Base-by-base conservation (phyloP, 2,113 vertebrate species). In the Rhinopomastus cyanomelas region DNA sequence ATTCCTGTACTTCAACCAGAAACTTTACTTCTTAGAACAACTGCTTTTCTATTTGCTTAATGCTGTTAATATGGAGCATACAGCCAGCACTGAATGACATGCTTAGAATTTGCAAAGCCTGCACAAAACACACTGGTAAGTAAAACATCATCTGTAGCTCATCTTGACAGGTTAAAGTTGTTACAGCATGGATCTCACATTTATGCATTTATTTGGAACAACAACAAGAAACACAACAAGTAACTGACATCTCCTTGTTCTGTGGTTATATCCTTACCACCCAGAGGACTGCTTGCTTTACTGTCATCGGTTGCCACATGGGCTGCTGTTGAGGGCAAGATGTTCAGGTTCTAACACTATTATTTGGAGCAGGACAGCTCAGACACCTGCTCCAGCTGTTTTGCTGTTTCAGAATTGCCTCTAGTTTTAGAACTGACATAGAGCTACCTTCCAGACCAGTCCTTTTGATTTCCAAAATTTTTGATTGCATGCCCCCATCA, bases 121-220 rank as follows among this genome's bases (percentile, higher is more conserved):
- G 60, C 60, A 57, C 37, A 53, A 81, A 88, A 71, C 48, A 46
- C 29, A n/a, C 4, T 37, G 34, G 46, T 56, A 66, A 44, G 3
- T 60, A 79, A 67, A 77, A 59, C 16, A 49, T 72, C 37, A 42
- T 61, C 74, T 91, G 61, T 52, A 60, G 62, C 48, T 87, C 52
- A 42, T 65, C 49, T 20, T 79, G 36, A 51, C 8, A 34, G 44
- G 18, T 80, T 57, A 26, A 61, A 53, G 44, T 81, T 69, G 68
- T 85, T 91, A 32, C 15, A 55, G 19, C 29, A 57, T 32, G 30
- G 66, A 56, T 67, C 39, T 92, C 65, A 48, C 23, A 49, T 71
- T 57, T 71, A 29, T 39, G 67, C 55, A 83, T 29, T 85, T 88
- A 74, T 90, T 90, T 91, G 61, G 52, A 94, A 66, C 42, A 57